Percentiles rank a stretch among this genome's conserved stretches.
These are phyloP conservation scores for Syrrhaptes paradoxus DNA, from an alignment of 2,113 vertebrate genomes.

Conservation along the genomic window DNA sequence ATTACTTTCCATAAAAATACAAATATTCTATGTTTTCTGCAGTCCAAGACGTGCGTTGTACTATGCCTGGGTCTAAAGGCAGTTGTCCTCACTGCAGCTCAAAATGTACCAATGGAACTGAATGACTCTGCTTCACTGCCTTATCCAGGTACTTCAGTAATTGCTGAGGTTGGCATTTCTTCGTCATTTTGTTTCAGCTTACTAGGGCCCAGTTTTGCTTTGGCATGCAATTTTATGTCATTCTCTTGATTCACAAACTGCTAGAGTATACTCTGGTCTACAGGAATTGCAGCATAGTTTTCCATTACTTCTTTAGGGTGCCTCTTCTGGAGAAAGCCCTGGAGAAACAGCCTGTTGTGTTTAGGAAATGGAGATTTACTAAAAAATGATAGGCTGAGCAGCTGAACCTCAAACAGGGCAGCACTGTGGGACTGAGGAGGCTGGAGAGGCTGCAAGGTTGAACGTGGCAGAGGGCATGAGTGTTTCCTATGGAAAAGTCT, in stretches of 20 bases:
- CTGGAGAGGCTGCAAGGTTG: background rate
- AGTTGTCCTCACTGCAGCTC: background rate
- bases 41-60: fast-evolving
- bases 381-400: background rate
- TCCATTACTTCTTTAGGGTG: background rate
- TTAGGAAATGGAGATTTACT: background rate
- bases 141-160: background rate
- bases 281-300: background rate
- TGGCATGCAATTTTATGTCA: too few relatives aligned
- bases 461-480: background rate
- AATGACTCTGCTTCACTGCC: background rate
- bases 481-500: background rate
- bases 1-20: background rate
- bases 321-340: background rate
- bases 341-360: background rate
- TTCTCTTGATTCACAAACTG: background rate
- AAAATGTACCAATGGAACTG: background rate
- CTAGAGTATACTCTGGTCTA: background rate
- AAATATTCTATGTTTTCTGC: background rate
- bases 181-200: background rate
- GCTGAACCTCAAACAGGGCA: background rate
- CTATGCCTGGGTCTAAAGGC: background rate
- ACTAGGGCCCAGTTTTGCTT: background rate
- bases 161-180: background rate
- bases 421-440: background rate